These are phyloP conservation scores for Ephydatia muelleri DNA, from an alignment of 37 sponge, comb jelly and placozoan genomes.

Conservation along the genomic window DNA sequence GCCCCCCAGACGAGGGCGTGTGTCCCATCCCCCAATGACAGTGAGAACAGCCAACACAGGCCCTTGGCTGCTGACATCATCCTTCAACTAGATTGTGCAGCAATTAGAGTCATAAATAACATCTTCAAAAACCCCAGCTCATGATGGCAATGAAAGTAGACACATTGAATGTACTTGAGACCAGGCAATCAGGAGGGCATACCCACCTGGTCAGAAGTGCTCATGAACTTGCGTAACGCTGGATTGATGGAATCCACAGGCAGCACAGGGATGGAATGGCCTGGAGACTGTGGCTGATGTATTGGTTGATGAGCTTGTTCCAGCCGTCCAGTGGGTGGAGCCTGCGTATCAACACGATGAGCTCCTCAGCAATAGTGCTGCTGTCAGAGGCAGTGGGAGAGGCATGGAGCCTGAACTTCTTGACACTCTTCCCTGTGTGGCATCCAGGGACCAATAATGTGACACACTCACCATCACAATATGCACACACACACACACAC, in stretches of 20 bases:
- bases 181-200: too few relatives aligned
- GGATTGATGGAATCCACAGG: not conserved
- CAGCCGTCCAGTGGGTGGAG: conserved; percentile 91
- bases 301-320: conserved; percentile 85
- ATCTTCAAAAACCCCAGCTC: too few relatives aligned
- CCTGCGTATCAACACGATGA: conserved; percentile 78
- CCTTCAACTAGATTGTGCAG: conserved; percentile 10
- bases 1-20: conserved; percentile 86
- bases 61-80: conserved; percentile 59
- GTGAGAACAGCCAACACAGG: conserved; percentile 79
- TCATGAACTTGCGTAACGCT: not conserved
- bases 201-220: not conserved
- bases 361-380: conserved; percentile 96
- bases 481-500: not conserved
- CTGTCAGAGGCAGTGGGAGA: conserved; percentile 86
- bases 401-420: conserved; percentile 56
- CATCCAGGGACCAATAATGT: not conserved
- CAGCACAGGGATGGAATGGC: conserved; percentile 48
- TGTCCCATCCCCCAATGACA: conserved; percentile 90
- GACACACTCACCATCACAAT: not conserved
- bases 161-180: too few relatives aligned
- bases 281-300: conserved; percentile 68
- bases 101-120: not conserved
- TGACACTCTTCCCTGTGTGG: conserved; percentile 14
- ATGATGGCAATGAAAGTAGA: too few relatives aligned